Percentiles rank a stretch among this genome's conserved stretches.
These are phyloP conservation scores for Athetis lepigone DNA, from an alignment of 2,888 invertebrate species.

Conservation along the genomic window DNA sequence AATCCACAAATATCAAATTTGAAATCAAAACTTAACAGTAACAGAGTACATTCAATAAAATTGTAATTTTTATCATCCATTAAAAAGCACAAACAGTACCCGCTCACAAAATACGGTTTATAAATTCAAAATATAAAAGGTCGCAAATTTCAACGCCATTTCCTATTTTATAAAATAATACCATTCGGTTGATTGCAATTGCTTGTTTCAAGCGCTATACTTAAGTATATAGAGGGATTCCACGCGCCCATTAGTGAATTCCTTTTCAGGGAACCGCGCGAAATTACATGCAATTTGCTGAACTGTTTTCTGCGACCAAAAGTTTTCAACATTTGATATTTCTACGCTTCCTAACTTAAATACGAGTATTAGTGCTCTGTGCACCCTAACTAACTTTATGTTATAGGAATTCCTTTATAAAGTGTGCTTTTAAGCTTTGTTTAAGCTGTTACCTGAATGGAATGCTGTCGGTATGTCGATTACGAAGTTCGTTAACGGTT, in stretches of 20 bases:
- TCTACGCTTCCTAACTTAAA: slow-evolving; percentile 65
- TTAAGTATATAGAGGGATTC: slow-evolving; percentile 74
- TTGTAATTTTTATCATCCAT: not conserved
- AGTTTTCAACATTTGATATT: slow-evolving; percentile 80
- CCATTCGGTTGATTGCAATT: slow-evolving; percentile 64
- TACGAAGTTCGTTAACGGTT: slow-evolving; percentile 1
- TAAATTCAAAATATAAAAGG: slow-evolving; percentile 10
- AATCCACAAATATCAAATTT: too few relatives aligned
- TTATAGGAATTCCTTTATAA: slow-evolving; percentile 47
- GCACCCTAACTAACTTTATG: slow-evolving; percentile 39
- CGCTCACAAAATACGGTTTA: not conserved
- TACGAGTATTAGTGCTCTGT: slow-evolving; percentile 50
- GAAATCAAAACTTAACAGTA: not conserved
- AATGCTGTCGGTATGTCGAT: slow-evolving; percentile 16
- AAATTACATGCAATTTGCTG: slow-evolving; percentile 83
- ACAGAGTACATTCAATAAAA: not conserved
- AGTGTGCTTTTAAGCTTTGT: slow-evolving; percentile 31
- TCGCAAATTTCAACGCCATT: slow-evolving; percentile 20
- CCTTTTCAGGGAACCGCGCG: slow-evolving; percentile 76
- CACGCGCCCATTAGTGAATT: slow-evolving; percentile 79
- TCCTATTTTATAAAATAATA: slow-evolving; percentile 49
- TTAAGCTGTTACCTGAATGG: slow-evolving; percentile 25
- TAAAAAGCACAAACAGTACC: not conserved
- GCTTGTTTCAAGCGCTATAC: slow-evolving; percentile 69
- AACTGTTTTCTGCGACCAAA: slow-evolving; percentile 76